Percentiles rank a stretch among this genome's conserved stretches.
Evolutionary conservation across 92 coral and sea anemone genomes (phyloP).

Genomic region (Parazoanthus swiftii): DNA sequence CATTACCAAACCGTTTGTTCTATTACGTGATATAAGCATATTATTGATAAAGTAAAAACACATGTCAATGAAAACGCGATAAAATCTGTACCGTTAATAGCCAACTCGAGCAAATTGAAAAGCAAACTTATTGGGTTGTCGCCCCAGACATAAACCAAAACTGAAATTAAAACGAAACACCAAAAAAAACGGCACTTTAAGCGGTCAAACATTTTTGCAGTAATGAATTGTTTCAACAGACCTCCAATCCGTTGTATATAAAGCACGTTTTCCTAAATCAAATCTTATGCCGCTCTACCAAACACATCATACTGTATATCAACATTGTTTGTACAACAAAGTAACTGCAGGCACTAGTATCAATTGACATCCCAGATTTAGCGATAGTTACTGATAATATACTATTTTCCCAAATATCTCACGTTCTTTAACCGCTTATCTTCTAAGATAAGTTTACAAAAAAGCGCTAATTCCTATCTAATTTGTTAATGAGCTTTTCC

Average conservation of each 20-base stretch:
- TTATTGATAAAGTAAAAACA: no score
- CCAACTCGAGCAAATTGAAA: background rate
- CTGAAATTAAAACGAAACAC: background rate
- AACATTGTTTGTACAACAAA: background rate
- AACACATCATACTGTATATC: background rate
- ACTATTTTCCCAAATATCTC: background rate
- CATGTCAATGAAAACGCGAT: background rate
- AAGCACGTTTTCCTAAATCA: background rate
- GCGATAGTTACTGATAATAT: background rate
- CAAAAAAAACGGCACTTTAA: background rate
- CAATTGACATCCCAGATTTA: background rate
- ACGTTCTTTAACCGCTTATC: background rate
- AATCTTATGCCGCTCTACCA: background rate
- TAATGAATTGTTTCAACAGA: background rate
- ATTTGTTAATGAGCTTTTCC: background rate
- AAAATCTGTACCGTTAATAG: background rate
- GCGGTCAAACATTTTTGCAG: background rate
- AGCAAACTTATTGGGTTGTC: background rate
- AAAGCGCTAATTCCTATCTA: background rate
- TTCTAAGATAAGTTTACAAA: conserved; percentile 22
- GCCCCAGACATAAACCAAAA: no score
- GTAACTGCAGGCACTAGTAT: background rate
- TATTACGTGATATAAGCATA: no score
- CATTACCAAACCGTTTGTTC: no score
- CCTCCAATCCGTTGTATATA: background rate